Conservation (phyloP, 2,797 vertebrate species). For the Rhinoraja longicauda region DNA sequence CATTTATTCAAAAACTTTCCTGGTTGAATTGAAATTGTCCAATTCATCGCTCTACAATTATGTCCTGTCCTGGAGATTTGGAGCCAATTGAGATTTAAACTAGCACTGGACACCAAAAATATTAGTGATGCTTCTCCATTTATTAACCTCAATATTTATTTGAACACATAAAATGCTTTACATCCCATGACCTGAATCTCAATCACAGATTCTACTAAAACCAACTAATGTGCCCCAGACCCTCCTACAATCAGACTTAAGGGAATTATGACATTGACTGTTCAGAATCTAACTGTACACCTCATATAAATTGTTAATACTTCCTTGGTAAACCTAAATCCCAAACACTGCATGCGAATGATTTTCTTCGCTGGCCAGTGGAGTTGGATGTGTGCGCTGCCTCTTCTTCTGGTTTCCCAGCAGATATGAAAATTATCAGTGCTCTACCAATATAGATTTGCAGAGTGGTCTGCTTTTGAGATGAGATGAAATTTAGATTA, state of each 20-base stretch:
- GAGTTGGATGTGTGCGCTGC: not conserved
- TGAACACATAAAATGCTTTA: not conserved
- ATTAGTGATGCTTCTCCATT: not conserved
- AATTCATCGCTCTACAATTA: not conserved
- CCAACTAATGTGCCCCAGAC: not conserved
- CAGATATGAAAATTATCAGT: slow-evolving; percentile 10
- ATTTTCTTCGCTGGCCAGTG: not conserved
- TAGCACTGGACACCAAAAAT: not conserved
- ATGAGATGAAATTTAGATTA: not conserved
- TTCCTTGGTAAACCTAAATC: not conserved
- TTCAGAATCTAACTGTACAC: not conserved
- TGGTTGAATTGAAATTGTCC: not conserved
- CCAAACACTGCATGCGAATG: not conserved
- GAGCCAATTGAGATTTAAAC: no score
- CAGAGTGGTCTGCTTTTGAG: not conserved
- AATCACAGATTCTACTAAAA: no score
- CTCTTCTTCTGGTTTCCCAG: not conserved
- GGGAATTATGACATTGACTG: not conserved
- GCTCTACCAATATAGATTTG: not conserved
- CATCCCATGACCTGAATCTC: not conserved
- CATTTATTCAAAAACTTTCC: not conserved
- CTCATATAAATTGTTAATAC: not conserved
- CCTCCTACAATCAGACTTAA: no score
- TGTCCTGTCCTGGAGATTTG: no score
- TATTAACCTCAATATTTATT: not conserved